Conservation (phyloP, 2,113 vertebrate genomes). For the Eptatretus burgeri region DNA sequence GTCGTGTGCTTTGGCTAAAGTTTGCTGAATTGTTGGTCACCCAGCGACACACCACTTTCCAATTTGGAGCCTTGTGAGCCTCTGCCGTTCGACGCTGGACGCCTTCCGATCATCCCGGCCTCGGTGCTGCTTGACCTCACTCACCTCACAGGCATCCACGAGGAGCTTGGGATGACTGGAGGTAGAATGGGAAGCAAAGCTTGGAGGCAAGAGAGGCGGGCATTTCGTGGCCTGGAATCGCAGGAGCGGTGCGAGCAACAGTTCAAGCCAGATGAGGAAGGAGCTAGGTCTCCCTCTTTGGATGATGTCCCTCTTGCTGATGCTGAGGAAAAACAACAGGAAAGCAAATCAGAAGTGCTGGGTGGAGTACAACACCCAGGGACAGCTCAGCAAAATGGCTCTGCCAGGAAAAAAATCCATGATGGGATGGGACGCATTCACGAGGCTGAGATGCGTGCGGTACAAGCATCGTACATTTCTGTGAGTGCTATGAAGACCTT, state of each 20-base stretch:
- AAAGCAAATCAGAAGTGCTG: too few species aligned
- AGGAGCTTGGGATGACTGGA: conserved; percentile 2
- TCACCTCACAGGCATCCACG: conserved; percentile 1
- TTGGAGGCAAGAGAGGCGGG: conserved; percentile 1
- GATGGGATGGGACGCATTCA: not conserved
- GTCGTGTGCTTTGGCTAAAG: not conserved
- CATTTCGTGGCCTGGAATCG: not conserved
- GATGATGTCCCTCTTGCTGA: too few species aligned
- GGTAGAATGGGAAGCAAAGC: not conserved
- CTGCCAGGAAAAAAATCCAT: too few species aligned
- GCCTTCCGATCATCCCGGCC: not conserved
- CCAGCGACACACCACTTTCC: conserved; percentile 3
- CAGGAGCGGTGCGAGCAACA: conserved; percentile 1
- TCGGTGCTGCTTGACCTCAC: conserved; percentile 5
- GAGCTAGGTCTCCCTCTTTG: too few species aligned
- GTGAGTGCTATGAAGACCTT: conserved; percentile 3
- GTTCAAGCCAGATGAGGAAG: not conserved
- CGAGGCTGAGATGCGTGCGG: conserved; percentile 1
- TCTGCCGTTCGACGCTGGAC: conserved; percentile 1
- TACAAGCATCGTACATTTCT: not conserved
- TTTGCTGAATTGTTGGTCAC: conserved; percentile 6
- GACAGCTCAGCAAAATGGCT: too few species aligned
- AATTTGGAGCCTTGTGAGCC: conserved; percentile 5
- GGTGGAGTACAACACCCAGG: too few species aligned
- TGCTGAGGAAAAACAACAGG: too few species aligned